A percentile compares a stretch with the other conserved stretches of the same genome.
Conservation (phyloP, 1,140 invertebrate genomes). For the Paramacrobiotus metropolitanus region DNA sequence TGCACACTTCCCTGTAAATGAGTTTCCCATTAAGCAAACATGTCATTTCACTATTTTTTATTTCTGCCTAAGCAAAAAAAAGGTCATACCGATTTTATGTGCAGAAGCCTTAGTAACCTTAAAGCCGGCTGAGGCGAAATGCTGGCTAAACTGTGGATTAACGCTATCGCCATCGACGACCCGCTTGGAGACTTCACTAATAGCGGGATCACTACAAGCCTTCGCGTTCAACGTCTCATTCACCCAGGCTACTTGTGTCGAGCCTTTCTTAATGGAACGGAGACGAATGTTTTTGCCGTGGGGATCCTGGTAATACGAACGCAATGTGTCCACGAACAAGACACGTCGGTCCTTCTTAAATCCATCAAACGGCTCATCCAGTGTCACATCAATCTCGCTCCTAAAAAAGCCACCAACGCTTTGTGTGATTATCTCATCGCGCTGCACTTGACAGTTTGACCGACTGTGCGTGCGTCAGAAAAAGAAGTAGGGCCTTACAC, state of each 20-base stretch:
- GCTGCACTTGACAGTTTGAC: too few species aligned
- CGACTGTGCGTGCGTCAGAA: too few species aligned
- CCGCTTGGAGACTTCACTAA: background rate
- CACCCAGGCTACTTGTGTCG: background rate
- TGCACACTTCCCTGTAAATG: background rate
- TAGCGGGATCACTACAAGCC: background rate
- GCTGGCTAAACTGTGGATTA: background rate
- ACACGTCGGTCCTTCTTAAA: background rate
- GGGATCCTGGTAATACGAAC: background rate
- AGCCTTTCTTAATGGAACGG: background rate
- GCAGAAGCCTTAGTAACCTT: background rate
- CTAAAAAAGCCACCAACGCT: too few species aligned
- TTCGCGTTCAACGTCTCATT: background rate
- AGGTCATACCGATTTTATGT: background rate
- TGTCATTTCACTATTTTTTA: too few species aligned
- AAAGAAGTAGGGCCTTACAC: too few species aligned
- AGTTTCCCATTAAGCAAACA: too few species aligned
- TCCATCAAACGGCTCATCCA: background rate
- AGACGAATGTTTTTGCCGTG: background rate
- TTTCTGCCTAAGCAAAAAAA: too few species aligned
- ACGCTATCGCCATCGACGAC: background rate
- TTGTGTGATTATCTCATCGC: too few species aligned
- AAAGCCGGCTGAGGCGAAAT: background rate
- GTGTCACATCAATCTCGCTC: background rate
- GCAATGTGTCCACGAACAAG: background rate